Percentiles rank a stretch among this genome's conserved stretches.
Conservation (phyloP, 2,888 invertebrate genomes). For the Diloba caeruleocephala region DNA sequence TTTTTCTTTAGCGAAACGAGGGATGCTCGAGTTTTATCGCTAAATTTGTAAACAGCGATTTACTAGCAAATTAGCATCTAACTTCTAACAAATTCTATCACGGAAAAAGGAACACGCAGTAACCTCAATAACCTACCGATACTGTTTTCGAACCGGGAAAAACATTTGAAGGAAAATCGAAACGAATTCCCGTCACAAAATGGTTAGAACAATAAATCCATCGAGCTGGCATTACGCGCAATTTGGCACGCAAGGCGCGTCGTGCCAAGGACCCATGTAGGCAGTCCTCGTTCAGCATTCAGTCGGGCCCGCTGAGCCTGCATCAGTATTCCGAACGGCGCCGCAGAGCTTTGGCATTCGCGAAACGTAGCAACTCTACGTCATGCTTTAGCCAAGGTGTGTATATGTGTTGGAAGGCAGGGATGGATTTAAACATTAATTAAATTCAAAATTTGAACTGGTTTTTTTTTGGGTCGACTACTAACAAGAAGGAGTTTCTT, state of each 20-base stretch:
- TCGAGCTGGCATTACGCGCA: constrained; percentile 60
- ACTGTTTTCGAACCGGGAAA: constrained; percentile 41
- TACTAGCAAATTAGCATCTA: neutral
- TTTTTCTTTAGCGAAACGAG: neutral
- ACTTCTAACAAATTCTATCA: neutral
- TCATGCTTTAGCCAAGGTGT: constrained; percentile 80
- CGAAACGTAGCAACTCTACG: constrained; percentile 81
- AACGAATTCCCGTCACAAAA: constrained; percentile 57
- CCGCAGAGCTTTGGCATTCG: constrained; percentile 67
- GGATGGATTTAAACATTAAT: constrained; percentile 58
- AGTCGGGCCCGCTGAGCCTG: constrained; percentile 50
- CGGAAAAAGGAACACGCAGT: constrained; percentile 1
- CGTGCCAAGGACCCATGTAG: constrained; percentile 66
- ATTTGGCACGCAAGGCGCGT: constrained; percentile 59
- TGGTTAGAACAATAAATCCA: constrained; percentile 67
- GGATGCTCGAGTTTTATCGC: neutral
- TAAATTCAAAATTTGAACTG: too few species aligned
- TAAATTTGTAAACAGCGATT: neutral
- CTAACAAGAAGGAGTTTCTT: too few species aligned
- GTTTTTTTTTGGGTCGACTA: too few species aligned
- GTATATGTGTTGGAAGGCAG: constrained; percentile 66
- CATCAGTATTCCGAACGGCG: constrained; percentile 70
- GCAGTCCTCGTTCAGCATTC: constrained; percentile 68
- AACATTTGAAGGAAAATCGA: constrained; percentile 52
- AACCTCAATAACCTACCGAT: constrained; percentile 20